A percentile compares a stretch with the other conserved stretches of the same genome.
These are phyloP conservation scores for Ganaspis sp. DNA, from an alignment of 1,140 invertebrate genomes.

Conservation along the genomic window DNA sequence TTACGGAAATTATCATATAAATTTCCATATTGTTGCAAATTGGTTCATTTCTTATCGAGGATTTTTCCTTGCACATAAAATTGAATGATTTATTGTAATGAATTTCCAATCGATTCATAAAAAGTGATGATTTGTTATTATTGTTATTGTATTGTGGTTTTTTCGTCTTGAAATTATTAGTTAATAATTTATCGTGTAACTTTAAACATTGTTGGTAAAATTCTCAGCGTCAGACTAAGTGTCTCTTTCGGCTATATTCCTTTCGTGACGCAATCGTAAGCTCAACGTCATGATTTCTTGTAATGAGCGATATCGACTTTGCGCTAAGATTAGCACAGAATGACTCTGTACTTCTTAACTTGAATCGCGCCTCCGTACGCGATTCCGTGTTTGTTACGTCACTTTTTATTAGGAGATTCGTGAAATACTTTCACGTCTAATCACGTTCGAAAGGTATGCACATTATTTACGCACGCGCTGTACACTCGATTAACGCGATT, in stretches of 20 bases:
- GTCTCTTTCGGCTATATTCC: not conserved
- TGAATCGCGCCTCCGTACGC: not conserved
- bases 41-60: no score
- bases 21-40: no score
- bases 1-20: no score
- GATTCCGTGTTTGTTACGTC: not conserved
- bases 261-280: not conserved
- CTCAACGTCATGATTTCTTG: slow-evolving; percentile 16
- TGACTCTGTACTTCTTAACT: not conserved
- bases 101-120: no score
- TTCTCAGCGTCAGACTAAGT: not conserved
- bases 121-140: no score
- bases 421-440: not conserved
- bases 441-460: not conserved
- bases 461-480: not conserved
- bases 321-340: slow-evolving; percentile 3
- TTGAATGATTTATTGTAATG: no score
- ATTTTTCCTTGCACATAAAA: no score
- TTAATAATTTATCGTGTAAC: not conserved
- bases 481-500: not conserved
- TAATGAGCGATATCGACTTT: slow-evolving; percentile 5
- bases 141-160: no score
- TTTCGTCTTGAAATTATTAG: not conserved
- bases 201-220: not conserved
- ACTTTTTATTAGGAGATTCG: not conserved